Evolutionary conservation across 2,113 vertebrate genomes (phyloP), one percentile per base, ranked within the genome.

Genomic region (Halcyon senegalensis): DNA sequence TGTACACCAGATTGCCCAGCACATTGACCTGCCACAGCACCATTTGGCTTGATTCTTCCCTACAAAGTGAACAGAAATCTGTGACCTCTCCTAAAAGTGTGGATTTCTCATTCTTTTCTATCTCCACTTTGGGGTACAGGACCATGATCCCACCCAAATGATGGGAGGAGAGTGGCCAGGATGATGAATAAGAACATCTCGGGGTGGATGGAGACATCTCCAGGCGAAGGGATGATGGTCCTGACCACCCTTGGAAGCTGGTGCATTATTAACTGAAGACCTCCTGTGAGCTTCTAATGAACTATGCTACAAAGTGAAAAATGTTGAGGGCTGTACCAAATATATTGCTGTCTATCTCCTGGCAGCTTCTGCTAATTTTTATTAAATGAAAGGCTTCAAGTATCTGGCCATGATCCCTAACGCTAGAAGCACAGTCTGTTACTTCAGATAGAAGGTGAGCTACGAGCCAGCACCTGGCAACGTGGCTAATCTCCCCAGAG

Each of bases 1-100:
- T 2, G 0, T 51, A 37, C 17, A 39, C 1, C 2, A 8, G 9
- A 37, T 64, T 68, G 30, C 33, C 80, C 4, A 4, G 46, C 46
- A 59, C 77, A 17, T 2, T 0, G 0, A 53, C 59, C 17, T 8
- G 5, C 28, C 0, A 0, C 37, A 78, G 24, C 12, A 6, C 70
- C 2, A 0, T 72, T 72, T 79, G 60, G 11, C 62, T 85, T 60
- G 46, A 20, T 15, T 75, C 3, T 27, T 69, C 19, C 59, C 73
- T 21, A 25, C 1, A 0, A 85, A 27, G 23, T 0, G 5, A 80
- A 43, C 11, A 68, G 56, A 60, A 91, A 83, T 62, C 63, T 9
- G 0, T 62, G n/a, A 75, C 31, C 25, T 81, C n/a, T 83, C 35
- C 11, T 62, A 19, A 58, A 93, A 74, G 37, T 19, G 35, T 69